phyloP scores from a whole-genome alignment of 2,113 vertebrate species.

The human region GRCh38 chr6:118176501-118177000 shows the following conservation, averaged over 20 bases:
- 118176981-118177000: slow-evolving; percentile 25
- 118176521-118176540: slow-evolving; percentile 2
- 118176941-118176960: neutral
- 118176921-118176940: neutral
- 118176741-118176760: neutral
- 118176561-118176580: neutral
- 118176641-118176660: neutral
- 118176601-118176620: neutral
- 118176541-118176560: neutral
- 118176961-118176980: neutral
- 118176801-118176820: neutral
- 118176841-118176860: neutral
- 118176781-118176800: neutral
- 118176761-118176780: neutral
- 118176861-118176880: neutral
- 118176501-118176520: slow-evolving; percentile 7
- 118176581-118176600: neutral
- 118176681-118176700: neutral
- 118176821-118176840: neutral
- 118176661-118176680: neutral
- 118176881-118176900: neutral
- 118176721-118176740: neutral
- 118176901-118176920: neutral
- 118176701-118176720: neutral
- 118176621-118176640: neutral